These are phyloP conservation scores for Thamnaconus septentrionalis DNA, from an alignment of 2,113 vertebrate species.

Conservation along the genomic window DNA sequence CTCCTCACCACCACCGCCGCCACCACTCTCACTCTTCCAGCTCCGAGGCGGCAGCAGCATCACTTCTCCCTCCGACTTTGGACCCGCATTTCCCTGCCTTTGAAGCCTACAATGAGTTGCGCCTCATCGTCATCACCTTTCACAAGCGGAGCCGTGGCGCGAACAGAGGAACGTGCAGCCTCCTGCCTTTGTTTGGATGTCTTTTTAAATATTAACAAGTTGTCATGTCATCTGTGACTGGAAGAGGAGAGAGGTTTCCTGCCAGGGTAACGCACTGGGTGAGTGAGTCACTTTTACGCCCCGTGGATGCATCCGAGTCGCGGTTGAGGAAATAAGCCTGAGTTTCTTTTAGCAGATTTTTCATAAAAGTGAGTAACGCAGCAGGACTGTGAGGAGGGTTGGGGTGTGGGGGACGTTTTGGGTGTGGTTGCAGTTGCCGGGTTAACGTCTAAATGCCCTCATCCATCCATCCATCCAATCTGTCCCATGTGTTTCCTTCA, in stretches of 20 bases:
- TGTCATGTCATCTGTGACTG: slow-evolving; percentile 89
- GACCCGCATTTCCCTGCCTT: too few species aligned
- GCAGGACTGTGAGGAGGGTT: slow-evolving; percentile 12
- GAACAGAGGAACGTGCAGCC: slow-evolving; percentile 24
- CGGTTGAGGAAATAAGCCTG: background rate
- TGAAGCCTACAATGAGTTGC: slow-evolving; percentile 13
- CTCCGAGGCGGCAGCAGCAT: background rate
- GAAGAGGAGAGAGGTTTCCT: slow-evolving; percentile 81
- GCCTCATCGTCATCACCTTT: slow-evolving; percentile 1
- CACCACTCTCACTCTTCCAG: slow-evolving; percentile 20
- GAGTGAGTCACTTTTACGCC: slow-evolving; percentile 53
- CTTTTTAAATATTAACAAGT: slow-evolving; percentile 75
- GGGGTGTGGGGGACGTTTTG: slow-evolving; percentile 20
- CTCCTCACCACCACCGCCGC: background rate
- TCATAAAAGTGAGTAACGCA: background rate
- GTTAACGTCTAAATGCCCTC: slow-evolving; percentile 36
- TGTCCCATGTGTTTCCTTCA: slow-evolving; percentile 53
- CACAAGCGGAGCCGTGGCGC: background rate
- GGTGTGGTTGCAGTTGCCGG: slow-evolving; percentile 64
- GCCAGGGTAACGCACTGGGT: slow-evolving; percentile 83
- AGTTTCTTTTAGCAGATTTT: slow-evolving; percentile 6
- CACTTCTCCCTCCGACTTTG: too few species aligned
- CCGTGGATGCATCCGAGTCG: accelerated
- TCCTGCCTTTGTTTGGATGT: slow-evolving; percentile 61
- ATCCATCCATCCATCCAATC: slow-evolving; percentile 38